A percentile compares a stretch with the other conserved stretches of the same genome.
These are phyloP conservation scores for Natator depressus DNA, from an alignment of 2,113 vertebrate species.

Conservation along the genomic window DNA sequence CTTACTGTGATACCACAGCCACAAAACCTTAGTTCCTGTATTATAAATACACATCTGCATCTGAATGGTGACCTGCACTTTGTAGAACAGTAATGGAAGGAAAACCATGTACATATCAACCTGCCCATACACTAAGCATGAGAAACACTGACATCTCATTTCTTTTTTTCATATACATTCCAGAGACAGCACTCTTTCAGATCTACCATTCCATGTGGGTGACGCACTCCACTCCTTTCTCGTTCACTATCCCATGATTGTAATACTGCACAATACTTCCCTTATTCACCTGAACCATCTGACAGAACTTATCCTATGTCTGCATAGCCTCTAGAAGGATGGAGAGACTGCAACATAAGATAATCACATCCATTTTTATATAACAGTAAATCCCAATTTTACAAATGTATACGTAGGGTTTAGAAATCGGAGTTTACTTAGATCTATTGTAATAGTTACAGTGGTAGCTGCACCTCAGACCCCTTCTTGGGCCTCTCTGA, in stretches of 20 bases:
- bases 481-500: slow-evolving; percentile 4
- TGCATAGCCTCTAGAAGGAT: background rate
- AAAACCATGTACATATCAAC: background rate
- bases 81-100: background rate
- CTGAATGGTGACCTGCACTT: too few relatives aligned
- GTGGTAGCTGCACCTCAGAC: slow-evolving; percentile 39
- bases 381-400: background rate
- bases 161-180: background rate
- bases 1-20: background rate
- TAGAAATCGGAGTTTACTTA: background rate
- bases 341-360: slow-evolving; percentile 9
- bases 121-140: background rate
- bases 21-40: background rate
- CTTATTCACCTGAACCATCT: slow-evolving; percentile 11
- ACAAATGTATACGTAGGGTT: background rate
- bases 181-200: background rate
- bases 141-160: background rate
- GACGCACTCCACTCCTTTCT: background rate
- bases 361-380: slow-evolving; percentile 22
- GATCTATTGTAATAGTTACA: slow-evolving; percentile 61
- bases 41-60: background rate
- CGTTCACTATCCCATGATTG: background rate
- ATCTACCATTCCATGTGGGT: background rate
- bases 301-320: slow-evolving; percentile 22
- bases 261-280: background rate